Evolutionary conservation across 2,888 invertebrate genomes (phyloP).

Genomic region (Orthosia gothica): DNA sequence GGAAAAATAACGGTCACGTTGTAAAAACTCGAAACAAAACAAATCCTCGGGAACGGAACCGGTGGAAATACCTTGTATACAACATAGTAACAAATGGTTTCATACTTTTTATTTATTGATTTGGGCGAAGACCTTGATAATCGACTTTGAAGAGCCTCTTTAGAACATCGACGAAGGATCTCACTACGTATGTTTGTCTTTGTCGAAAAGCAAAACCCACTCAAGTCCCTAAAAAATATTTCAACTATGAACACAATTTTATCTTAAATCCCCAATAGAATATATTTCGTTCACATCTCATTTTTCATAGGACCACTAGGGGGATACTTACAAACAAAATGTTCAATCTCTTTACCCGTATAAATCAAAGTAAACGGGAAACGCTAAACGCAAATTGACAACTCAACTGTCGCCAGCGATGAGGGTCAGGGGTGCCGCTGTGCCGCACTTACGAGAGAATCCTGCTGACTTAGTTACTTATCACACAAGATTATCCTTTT

Average conservation of each 20-base stretch:
- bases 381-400: slow-evolving; percentile 82
- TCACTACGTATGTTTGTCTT: slow-evolving; percentile 13
- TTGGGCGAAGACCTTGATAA: slow-evolving; percentile 13
- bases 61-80: slow-evolving; percentile 36
- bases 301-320: slow-evolving; percentile 63
- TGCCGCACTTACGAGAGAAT: slow-evolving; percentile 70
- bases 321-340: slow-evolving; percentile 72
- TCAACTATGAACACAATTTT: slow-evolving; percentile 52
- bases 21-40: slow-evolving; percentile 54
- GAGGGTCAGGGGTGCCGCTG: slow-evolving; percentile 71
- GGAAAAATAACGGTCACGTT: slow-evolving; percentile 49
- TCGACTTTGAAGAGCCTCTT: slow-evolving; percentile 12
- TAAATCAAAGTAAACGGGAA: slow-evolving; percentile 79
- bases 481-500: slow-evolving; percentile 66
- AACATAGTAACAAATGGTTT: slow-evolving; percentile 8
- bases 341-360: slow-evolving; percentile 76
- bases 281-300: slow-evolving; percentile 65
- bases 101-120: slow-evolving; percentile 26
- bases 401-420: slow-evolving; percentile 78
- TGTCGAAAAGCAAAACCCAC: slow-evolving; percentile 21
- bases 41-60: slow-evolving; percentile 43
- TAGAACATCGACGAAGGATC: slow-evolving; percentile 11
- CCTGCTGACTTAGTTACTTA: slow-evolving; percentile 66
- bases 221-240: slow-evolving; percentile 24
- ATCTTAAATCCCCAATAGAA: slow-evolving; percentile 62